These are phyloP conservation scores for Drosophila hamatofila DNA, from an alignment of 2,888 invertebrate genomes.

Conservation along the genomic window DNA sequence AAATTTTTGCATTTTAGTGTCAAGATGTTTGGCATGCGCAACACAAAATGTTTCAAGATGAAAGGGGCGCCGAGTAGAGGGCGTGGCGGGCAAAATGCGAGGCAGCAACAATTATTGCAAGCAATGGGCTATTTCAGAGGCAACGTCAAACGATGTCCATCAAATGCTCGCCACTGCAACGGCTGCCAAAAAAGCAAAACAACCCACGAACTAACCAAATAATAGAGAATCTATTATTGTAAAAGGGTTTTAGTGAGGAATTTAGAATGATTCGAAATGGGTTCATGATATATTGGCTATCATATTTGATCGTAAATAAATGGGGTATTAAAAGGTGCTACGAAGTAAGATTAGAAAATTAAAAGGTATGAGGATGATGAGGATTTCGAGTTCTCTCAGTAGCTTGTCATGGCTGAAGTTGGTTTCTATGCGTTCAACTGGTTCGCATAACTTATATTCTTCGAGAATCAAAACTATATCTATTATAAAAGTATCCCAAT, in stretches of 20 bases:
- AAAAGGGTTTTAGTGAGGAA: background rate
- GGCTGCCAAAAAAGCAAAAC: conserved; percentile 42
- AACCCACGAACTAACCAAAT: conserved; percentile 3
- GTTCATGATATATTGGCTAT: background rate
- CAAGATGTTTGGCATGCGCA: conserved; percentile 68
- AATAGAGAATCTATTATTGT: background rate
- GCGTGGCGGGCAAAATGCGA: conserved; percentile 34
- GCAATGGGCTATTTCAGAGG: conserved; percentile 76
- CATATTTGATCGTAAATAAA: background rate
- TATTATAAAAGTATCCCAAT: background rate
- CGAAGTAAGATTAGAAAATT: background rate
- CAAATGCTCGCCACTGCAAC: conserved; percentile 44
- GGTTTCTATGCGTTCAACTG: no score
- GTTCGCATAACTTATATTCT: background rate
- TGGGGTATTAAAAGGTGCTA: background rate
- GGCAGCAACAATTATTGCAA: conserved; percentile 81
- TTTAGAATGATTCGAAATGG: background rate
- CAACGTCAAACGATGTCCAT: conserved; percentile 45
- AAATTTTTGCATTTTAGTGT: conserved; percentile 80
- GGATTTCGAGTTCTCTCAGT: background rate
- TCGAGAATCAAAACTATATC: background rate
- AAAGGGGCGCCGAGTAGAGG: background rate
- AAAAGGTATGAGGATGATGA: background rate
- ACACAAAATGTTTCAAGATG: conserved; percentile 25
- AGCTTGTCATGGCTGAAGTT: no score